Evolutionary conservation across 2,888 invertebrate species (phyloP), one percentile per base, ranked within the genome.

Genomic region (Meloe dianella): DNA sequence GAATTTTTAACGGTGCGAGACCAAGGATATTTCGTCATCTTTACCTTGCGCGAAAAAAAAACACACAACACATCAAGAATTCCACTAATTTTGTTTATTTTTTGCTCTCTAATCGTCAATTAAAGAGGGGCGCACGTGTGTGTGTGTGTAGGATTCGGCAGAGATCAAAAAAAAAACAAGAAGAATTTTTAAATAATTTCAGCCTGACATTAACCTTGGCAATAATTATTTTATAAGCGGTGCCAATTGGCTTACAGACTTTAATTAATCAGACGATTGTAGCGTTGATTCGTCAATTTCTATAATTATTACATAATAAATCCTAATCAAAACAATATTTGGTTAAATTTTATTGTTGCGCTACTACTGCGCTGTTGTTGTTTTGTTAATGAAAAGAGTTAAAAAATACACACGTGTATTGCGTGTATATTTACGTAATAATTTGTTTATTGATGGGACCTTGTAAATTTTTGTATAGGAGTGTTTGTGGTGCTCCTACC

Each of bases 1-100:
- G 75, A 72, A 72, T 72, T 64, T 63, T 68, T 75, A 75, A 75
- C 75, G 73, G 76, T 54, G 47, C 10, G 20, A 14, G 54, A 73
- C 73, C 76, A 75, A 77, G 77, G 75, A 69, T 71, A 66, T 60
- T 20, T 6, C n/a, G 51, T 62, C 17, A 47, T 8, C 9, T 47
- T 47, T n/a, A 9, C 47, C n/a, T 17, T 41, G 17, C 6, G 38
- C 14, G n/a, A n/a, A 4, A 17, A 41, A 17, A 41, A 41, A 7
- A n/a, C n/a, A 17, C n/a, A 41, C 38, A 17, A 41, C n/a, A 6
- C n/a, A 6, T 9, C 8, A 9, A 20, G 47, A 47, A 20, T 47
- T 47, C 20, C 47, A 54, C 24, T 14, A 10, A 22, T 24, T 54
- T 54, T 12, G 2, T 12, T 12, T 12, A 22, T 22, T 22, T 10